Percentiles rank a stretch among this genome's conserved stretches.
Conservation (phyloP, 2,888 invertebrate genomes). For the Drosophila imparisetae region DNA sequence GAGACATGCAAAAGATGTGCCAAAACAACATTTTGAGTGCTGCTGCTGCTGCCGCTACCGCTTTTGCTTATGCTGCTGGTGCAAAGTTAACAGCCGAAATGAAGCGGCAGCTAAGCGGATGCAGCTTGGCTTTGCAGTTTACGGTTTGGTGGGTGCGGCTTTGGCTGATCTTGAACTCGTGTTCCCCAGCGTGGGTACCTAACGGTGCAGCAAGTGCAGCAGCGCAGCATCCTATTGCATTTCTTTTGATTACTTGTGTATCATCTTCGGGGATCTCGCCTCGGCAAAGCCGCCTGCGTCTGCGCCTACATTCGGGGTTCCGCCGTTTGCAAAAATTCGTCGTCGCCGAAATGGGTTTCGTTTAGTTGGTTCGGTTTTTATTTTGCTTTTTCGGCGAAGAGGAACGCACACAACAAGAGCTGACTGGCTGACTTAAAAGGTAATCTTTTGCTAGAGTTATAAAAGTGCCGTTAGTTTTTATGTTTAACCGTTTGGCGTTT, state of each 20-base stretch:
- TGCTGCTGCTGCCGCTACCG: constrained; percentile 13
- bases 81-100: constrained; percentile 33
- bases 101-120: constrained; percentile 35
- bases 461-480: constrained; percentile 79
- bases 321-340: constrained; percentile 51
- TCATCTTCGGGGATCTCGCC: constrained; percentile 72
- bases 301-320: constrained; percentile 48
- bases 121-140: constrained; percentile 22
- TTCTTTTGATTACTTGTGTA: constrained; percentile 81
- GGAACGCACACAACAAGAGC: constrained; percentile 30
- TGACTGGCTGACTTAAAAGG: constrained; percentile 60
- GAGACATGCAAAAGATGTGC: constrained; percentile 62
- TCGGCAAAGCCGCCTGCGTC: constrained; percentile 42
- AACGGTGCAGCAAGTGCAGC: constrained; percentile 74
- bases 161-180: constrained; percentile 70
- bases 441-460: constrained; percentile 74
- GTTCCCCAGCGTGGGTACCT: constrained; percentile 49
- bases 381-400: constrained; percentile 50
- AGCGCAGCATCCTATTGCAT: constrained; percentile 58
- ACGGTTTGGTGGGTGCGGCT: constrained; percentile 66
- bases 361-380: constrained; percentile 44
- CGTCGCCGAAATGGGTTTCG: constrained; percentile 61
- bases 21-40: constrained; percentile 53
- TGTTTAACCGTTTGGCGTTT: constrained; percentile 73
- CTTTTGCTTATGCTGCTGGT: constrained; percentile 12